Percentiles rank a stretch among this genome's conserved stretches.
These are phyloP conservation scores for Oryzias woworae DNA, from an alignment of 2,113 vertebrate species.

Conservation along the genomic window DNA sequence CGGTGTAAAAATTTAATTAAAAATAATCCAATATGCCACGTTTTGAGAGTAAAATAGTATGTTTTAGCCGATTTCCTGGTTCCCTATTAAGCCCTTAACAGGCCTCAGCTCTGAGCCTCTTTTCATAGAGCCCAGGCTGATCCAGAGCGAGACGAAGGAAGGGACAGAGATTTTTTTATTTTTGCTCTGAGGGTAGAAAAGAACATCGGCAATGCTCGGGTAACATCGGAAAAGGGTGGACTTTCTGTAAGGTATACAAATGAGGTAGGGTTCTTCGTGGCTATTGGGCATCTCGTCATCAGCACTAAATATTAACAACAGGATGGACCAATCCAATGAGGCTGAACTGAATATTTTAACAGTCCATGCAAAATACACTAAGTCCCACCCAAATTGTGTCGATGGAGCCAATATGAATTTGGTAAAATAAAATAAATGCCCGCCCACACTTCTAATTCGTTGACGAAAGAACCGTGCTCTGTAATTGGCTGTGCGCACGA, in stretches of 20 bases:
- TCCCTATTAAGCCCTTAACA: constrained; percentile 44
- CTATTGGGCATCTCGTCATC: constrained; percentile 50
- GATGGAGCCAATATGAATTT: constrained; percentile 53
- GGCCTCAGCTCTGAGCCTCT: constrained; percentile 79
- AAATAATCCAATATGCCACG: constrained; percentile 23
- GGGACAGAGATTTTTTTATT: constrained; percentile 78
- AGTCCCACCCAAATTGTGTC: constrained; percentile 24
- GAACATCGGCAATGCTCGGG: constrained; percentile 73
- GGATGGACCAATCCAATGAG: constrained; percentile 47
- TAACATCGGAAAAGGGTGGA: constrained; percentile 76
- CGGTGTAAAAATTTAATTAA: constrained; percentile 14
- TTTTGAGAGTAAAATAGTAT: constrained; percentile 24
- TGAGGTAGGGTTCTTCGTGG: constrained; percentile 3
- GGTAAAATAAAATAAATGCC: constrained; percentile 30
- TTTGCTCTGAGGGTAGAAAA: constrained; percentile 81
- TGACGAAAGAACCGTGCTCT: constrained; percentile 10
- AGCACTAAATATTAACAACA: constrained; percentile 60
- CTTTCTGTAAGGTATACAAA: constrained; percentile 57
- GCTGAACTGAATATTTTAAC: constrained; percentile 45
- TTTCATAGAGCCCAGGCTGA: constrained; percentile 80
- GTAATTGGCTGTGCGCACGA: constrained; percentile 63
- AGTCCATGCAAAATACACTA: background rate
- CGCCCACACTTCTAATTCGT: constrained; percentile 61
- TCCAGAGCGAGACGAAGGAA: constrained; percentile 79
- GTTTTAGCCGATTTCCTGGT: constrained; percentile 35